Evolutionary conservation across 2,888 invertebrate species (phyloP), one percentile per base, ranked within the genome.

Genomic region (Myathropa florea): DNA sequence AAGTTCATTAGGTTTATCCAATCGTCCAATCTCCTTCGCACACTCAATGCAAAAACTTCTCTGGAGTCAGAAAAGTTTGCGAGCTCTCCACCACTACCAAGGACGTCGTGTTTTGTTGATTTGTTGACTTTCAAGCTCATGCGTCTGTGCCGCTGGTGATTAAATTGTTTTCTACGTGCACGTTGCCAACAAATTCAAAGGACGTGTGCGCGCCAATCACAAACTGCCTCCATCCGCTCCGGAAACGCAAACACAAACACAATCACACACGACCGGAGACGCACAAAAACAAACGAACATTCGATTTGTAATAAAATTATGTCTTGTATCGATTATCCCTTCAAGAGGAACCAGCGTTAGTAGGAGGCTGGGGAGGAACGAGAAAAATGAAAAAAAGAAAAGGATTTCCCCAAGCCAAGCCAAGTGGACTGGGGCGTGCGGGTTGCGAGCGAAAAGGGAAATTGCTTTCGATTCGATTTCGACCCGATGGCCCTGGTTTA

Each of bases 391-490:
- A 12, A 26, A 46, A 64, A n/a, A 14, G 14, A 23, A 28, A 10
- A 65, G 59, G 23, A 65, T 57, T n/a, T 57, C 18, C 9, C 18
- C 24, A 18, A 46, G 14, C 57, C 24, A 0, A 60, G 7, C n/a
- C 9, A n/a, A 53, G 60, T 24, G 36, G 36, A 36, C 60, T 36
- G 59, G 59, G 28, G 18, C 9, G 30, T 33, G n/a, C 6, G 46
- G 18, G 18, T 12, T 14, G 55, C 21, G 26, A 63, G 39, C 28
- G 57, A 36, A 18, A 18, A 18, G 18, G 18, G n/a, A 75, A 68
- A 75, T 81, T 75, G 75, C 68, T 64, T 55, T 68, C 63, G 76
- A 82, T 82, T 76, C 64, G 53, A 71, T 76, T 82, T 81, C 70
- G 55, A 59, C 70, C 60, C 75, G 65, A 60, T 76, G 76, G 65